phyloP scores from a whole-genome alignment of 2,797 vertebrate genomes.

The Centropyge bicolor region DNA sequence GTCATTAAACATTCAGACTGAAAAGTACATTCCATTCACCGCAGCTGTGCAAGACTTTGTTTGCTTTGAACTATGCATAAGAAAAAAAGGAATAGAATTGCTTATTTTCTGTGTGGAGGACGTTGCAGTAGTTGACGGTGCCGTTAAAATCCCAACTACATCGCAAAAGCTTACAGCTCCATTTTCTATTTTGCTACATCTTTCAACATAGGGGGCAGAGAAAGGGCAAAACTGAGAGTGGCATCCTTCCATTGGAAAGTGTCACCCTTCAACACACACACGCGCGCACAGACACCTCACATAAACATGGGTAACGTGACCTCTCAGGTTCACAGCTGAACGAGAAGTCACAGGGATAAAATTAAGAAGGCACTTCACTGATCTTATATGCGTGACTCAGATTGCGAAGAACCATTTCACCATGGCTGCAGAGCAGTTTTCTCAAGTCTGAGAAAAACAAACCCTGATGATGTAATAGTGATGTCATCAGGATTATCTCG shows the following conservation, averaged over 20 bases:
- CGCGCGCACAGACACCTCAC: slow-evolving; percentile 1
- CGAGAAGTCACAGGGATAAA: slow-evolving; percentile 10
- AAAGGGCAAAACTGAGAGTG: slow-evolving; percentile 39
- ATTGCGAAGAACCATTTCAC: background rate
- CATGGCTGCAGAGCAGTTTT: background rate
- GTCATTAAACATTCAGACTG: slow-evolving; percentile 1
- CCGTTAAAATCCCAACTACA: slow-evolving; percentile 22
- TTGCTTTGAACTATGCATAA: slow-evolving; percentile 20
- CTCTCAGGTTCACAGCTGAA: slow-evolving; percentile 9
- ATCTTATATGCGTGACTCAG: slow-evolving; percentile 13
- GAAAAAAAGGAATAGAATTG: slow-evolving; percentile 15
- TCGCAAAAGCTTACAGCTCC: slow-evolving; percentile 17
- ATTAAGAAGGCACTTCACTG: slow-evolving; percentile 14
- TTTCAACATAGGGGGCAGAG: slow-evolving; percentile 33
- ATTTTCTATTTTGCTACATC: slow-evolving; percentile 34
- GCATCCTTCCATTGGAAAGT: slow-evolving; percentile 27
- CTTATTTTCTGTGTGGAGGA: slow-evolving; percentile 29
- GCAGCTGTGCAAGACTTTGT: slow-evolving; percentile 23
- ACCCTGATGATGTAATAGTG: background rate
- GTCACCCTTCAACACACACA: slow-evolving; percentile 5
- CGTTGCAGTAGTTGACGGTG: slow-evolving; percentile 15
- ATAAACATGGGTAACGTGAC: slow-evolving; percentile 12
- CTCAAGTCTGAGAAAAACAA: background rate
- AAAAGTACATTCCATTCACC: slow-evolving; percentile 33
- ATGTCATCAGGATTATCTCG: slow-evolving; percentile 3